phyloP scores from a whole-genome alignment of 1,140 invertebrate species.

The Ylistrum balloti region DNA sequence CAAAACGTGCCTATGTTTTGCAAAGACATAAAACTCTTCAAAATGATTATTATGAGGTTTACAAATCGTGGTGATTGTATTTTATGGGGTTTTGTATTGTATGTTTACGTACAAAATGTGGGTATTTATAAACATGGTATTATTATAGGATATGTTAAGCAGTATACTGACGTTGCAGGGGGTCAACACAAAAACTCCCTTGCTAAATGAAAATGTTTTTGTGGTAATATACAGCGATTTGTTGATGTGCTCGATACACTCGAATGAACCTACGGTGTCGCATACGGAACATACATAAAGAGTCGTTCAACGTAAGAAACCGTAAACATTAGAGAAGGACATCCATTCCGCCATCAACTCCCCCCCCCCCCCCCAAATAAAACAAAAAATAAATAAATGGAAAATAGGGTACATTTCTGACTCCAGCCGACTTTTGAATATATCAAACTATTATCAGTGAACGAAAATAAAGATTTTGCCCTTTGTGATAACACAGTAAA shows the following conservation, averaged over 20 bases:
- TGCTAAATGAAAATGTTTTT: slow-evolving; percentile 23
- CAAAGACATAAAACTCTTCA: background rate
- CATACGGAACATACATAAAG: background rate
- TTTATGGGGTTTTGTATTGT: background rate
- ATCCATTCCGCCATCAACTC: too few relatives aligned
- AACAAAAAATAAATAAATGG: too few relatives aligned
- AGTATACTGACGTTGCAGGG: background rate
- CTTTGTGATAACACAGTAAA: too few relatives aligned
- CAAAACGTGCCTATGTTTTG: background rate
- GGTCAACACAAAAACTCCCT: background rate
- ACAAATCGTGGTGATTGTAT: background rate
- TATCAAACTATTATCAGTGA: too few relatives aligned
- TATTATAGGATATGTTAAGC: background rate
- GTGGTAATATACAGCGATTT: slow-evolving; percentile 2
- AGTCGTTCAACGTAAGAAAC: too few relatives aligned
- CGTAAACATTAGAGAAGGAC: too few relatives aligned
- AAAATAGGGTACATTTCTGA: too few relatives aligned
- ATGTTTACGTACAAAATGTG: background rate
- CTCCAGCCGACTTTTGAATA: too few relatives aligned
- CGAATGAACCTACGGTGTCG: background rate
- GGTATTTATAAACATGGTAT: background rate
- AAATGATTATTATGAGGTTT: background rate
- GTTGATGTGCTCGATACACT: background rate
- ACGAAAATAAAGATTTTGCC: too few relatives aligned
- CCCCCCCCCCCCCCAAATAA: too few relatives aligned